Conservation (phyloP, 2,797 vertebrate species). For the Sternarchorhynchus goeldii region DNA sequence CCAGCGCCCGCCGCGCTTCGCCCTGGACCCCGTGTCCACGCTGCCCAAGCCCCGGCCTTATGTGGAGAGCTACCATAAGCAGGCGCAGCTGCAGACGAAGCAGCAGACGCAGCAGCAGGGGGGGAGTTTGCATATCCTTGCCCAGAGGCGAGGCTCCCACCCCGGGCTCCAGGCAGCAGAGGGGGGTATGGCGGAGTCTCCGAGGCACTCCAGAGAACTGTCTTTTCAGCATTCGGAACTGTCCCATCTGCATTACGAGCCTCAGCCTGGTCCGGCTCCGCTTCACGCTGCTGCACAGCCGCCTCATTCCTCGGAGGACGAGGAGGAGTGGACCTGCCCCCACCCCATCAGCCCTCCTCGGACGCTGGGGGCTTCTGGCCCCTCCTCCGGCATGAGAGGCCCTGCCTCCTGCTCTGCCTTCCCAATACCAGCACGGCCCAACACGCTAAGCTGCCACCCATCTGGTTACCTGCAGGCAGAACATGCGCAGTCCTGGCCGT, state of each 20-base stretch:
- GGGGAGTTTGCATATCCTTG: slow-evolving; percentile 67
- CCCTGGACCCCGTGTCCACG: slow-evolving; percentile 88
- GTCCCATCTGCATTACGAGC: slow-evolving; percentile 87
- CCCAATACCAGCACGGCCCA: slow-evolving; percentile 81
- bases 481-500: slow-evolving; percentile 98
- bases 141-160: slow-evolving; percentile 65
- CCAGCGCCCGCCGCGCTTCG: slow-evolving; percentile 83
- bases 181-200: slow-evolving; percentile 66
- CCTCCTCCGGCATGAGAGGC: slow-evolving; percentile 81
- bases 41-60: slow-evolving; percentile 92
- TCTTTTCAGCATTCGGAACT: slow-evolving; percentile 83
- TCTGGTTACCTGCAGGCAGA: slow-evolving; percentile 86
- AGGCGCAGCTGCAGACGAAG: slow-evolving; percentile 57
- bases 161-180: slow-evolving; percentile 71
- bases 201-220: slow-evolving; percentile 78
- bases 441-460: slow-evolving; percentile 78
- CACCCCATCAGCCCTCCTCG: slow-evolving; percentile 83
- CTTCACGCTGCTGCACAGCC: slow-evolving; percentile 71
- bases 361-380: slow-evolving; percentile 74
- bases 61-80: slow-evolving; percentile 79
- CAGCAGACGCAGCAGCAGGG: slow-evolving; percentile 71
- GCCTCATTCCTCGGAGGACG: slow-evolving; percentile 88
- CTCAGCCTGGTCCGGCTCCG: slow-evolving; percentile 76
- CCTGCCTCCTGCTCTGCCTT: slow-evolving; percentile 92
- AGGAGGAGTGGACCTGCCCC: slow-evolving; percentile 93